Base-by-base conservation (phyloP, 2,888 invertebrate genomes). In the Biston stratarius region DNA sequence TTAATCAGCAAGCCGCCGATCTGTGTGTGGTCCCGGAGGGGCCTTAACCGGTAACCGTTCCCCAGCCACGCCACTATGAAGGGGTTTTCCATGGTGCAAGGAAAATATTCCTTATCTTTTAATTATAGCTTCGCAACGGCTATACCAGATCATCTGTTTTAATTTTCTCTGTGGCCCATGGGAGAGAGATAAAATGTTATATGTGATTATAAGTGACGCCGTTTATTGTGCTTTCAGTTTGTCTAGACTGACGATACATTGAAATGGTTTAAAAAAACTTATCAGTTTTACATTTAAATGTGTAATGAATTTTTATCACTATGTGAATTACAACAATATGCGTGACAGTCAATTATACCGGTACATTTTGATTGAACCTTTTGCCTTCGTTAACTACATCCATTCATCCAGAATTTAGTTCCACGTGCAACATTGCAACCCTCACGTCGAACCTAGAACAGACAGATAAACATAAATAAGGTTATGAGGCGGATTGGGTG, bases 21-120 rank as follows among this genome's bases (percentile, higher is more conserved):
- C 88, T 84, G 81, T 79, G 83, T 83, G 83, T 77, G 86, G 86
- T 90, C 93, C 86, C 93, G 59, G 70, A 91, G 92, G 91, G 81
- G 85, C 89, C 80, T 83, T 92, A 89, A 88, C 90, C 88, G 88
- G 89, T 90, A 88, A 87, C 88, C 84, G 87, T 83, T 82, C 86
- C 86, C 87, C 75, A 65, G 60, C 53, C 52, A 14, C 44, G 55
- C 77, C 52, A 73, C 75, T 78, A 78, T 79, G 84, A 89, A 90
- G 89, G 90, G 92, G 90, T 90, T 89, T 87, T 86, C 84, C 84
- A 83, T 86, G 83, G 66, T 70, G 72, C 73, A 85, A 89, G 85
- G 89, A 91, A 91, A 90, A 90, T 91, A 90, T 91, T 91, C 88
- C 92, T 93, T 94, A 94, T 94, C 93, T 93, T 93, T 94, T 93